phyloP scores from a whole-genome alignment of 2,888 invertebrate genomes.

The Torymus texanus region DNA sequence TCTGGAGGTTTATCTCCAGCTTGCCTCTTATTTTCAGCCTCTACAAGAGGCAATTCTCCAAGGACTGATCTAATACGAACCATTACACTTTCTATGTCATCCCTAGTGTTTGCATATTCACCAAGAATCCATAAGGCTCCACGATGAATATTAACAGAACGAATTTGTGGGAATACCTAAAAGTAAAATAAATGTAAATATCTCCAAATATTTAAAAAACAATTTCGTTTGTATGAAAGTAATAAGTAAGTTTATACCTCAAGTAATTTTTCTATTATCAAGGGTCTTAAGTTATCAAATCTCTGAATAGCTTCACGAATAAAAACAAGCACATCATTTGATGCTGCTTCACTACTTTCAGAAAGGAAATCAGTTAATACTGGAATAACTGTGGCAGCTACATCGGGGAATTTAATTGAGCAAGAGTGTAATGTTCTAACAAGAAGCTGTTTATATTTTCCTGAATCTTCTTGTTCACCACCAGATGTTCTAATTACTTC shows the following conservation, averaged over 20 bases:
- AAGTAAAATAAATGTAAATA: constrained; percentile 73
- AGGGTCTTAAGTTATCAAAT: constrained; percentile 86
- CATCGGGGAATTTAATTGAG: constrained; percentile 96
- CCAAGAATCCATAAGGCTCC: constrained; percentile 98
- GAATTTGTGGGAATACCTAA: constrained; percentile 90
- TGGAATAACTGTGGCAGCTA: constrained; percentile 94
- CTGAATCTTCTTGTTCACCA: constrained; percentile 95
- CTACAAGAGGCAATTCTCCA: constrained; percentile 78
- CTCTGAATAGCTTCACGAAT: constrained; percentile 97
- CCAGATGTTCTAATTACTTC: constrained; percentile 93
- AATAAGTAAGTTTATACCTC: constrained; percentile 62
- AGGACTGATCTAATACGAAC: constrained; percentile 84
- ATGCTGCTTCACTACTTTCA: constrained; percentile 92
- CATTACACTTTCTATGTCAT: constrained; percentile 88
- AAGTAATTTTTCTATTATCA: constrained; percentile 83
- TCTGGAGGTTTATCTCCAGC: constrained; percentile 83
- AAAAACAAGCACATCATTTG: constrained; percentile 95
- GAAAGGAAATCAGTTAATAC: constrained; percentile 95
- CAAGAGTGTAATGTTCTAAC: constrained; percentile 96
- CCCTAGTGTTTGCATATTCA: constrained; percentile 90
- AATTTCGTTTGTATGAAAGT: neutral
- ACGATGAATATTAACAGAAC: constrained; percentile 93
- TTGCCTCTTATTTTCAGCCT: constrained; percentile 82
- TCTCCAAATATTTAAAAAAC: neutral
- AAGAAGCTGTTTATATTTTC: constrained; percentile 94